Conservation (phyloP, 2,113 vertebrate genomes). For the Stictonetta naevosa region DNA sequence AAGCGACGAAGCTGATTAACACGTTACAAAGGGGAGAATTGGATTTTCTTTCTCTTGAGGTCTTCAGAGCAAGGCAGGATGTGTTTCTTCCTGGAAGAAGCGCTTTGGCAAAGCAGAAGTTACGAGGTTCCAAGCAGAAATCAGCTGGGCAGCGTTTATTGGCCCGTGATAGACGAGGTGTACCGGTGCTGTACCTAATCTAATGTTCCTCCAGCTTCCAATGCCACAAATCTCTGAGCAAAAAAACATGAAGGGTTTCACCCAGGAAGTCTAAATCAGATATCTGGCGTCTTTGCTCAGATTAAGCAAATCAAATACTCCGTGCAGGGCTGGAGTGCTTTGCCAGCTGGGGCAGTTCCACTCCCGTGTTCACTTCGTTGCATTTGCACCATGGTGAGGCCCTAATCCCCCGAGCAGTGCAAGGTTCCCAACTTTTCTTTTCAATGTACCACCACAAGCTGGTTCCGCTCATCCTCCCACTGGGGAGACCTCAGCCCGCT, state of each 20-base stretch:
- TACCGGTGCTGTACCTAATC: not conserved
- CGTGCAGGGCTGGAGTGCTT: not conserved
- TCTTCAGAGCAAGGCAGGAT: not conserved
- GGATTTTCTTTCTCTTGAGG: slow-evolving; percentile 40
- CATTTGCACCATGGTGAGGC: not conserved
- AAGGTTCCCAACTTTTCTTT: not conserved
- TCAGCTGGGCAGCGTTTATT: slow-evolving; percentile 6
- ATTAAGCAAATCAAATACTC: not conserved
- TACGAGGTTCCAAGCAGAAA: slow-evolving; percentile 20
- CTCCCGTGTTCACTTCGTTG: not conserved
- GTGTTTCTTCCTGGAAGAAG: not conserved
- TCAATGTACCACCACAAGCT: not conserved
- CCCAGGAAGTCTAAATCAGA: slow-evolving; percentile 39
- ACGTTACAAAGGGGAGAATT: slow-evolving; percentile 11
- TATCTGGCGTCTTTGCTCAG: not conserved
- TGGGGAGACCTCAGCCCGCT: not conserved
- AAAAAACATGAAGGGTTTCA: not conserved
- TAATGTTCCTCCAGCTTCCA: slow-evolving; percentile 19
- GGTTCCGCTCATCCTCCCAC: not conserved
- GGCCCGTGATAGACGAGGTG: not conserved
- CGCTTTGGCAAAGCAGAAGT: not conserved
- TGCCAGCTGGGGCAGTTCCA: not conserved
- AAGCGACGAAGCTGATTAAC: slow-evolving; percentile 42
- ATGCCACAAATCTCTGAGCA: slow-evolving; percentile 13
- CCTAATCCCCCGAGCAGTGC: accelerated